These are phyloP conservation scores for Paradoxurus hermaphroditus DNA, from an alignment of 2,113 vertebrate genomes.

Conservation along the genomic window DNA sequence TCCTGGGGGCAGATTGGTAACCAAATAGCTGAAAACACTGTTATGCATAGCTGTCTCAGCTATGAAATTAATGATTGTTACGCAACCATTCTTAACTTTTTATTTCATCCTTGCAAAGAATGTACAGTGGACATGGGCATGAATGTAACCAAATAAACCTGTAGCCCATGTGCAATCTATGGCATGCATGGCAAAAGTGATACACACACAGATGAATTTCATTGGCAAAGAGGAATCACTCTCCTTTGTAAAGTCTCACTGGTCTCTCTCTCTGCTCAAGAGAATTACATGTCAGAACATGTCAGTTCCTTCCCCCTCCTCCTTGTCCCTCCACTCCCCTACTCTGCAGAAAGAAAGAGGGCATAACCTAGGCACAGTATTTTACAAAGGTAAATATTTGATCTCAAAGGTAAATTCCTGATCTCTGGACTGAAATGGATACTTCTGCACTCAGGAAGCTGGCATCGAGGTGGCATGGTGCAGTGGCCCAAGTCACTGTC, in stretches of 20 bases:
- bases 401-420: neutral
- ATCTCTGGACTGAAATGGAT: neutral
- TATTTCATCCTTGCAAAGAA: neutral
- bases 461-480: neutral
- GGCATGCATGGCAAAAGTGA: neutral
- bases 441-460: neutral
- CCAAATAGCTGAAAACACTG: conserved; percentile 43
- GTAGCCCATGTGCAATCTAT: neutral
- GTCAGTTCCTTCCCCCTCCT: neutral
- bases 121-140: neutral
- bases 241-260: neutral
- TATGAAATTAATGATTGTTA: conserved; percentile 47
- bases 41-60: conserved; percentile 33
- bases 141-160: neutral
- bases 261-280: neutral
- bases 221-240: neutral
- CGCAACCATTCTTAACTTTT: neutral
- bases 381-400: neutral
- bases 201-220: neutral
- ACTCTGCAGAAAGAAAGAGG: neutral
- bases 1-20: conserved; percentile 59
- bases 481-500: neutral
- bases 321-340: neutral
- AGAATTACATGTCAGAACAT: neutral
- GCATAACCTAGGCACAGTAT: neutral